Evolutionary conservation across 2,888 invertebrate genomes (phyloP).

Genomic region (Melieria omissa): DNA sequence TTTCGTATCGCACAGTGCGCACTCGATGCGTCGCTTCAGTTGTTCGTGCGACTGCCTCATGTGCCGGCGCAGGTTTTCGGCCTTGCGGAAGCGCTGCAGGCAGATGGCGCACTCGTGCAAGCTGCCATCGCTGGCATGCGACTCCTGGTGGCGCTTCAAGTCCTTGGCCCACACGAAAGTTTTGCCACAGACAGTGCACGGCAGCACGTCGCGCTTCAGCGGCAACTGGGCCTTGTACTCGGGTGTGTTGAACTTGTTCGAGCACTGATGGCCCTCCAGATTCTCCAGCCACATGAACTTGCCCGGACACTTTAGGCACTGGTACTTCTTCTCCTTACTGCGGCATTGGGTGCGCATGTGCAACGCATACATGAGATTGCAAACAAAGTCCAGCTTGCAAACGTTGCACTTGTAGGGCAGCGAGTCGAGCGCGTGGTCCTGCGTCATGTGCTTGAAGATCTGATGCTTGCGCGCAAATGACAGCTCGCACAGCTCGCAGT

Average conservation of each 20-base stretch:
- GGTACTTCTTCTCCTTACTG: slow-evolving; percentile 53
- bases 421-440: slow-evolving; percentile 64
- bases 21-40: slow-evolving; percentile 43
- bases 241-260: slow-evolving; percentile 41
- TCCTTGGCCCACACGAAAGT: slow-evolving; percentile 60
- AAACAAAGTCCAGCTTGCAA: slow-evolving; percentile 70
- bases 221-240: slow-evolving; percentile 21
- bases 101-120: slow-evolving; percentile 43
- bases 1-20: slow-evolving; percentile 52
- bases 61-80: slow-evolving; percentile 43
- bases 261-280: slow-evolving; percentile 56
- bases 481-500: slow-evolving; percentile 54
- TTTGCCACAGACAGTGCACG: slow-evolving; percentile 68
- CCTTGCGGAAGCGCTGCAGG: slow-evolving; percentile 41
- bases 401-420: slow-evolving; percentile 68
- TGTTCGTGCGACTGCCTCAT: slow-evolving; percentile 35
- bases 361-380: slow-evolving; percentile 67
- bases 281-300: slow-evolving; percentile 63
- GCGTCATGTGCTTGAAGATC: slow-evolving; percentile 55
- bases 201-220: slow-evolving; percentile 51
- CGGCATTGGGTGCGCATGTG: slow-evolving; percentile 68
- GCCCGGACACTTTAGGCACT: slow-evolving; percentile 59
- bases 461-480: slow-evolving; percentile 56
- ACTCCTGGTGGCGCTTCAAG: slow-evolving; percentile 56
- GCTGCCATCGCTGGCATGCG: slow-evolving; percentile 59